Evolutionary conservation across 2,888 invertebrate species (phyloP), one percentile per base, ranked within the genome.

Genomic region (Calameuta pallipes): DNA sequence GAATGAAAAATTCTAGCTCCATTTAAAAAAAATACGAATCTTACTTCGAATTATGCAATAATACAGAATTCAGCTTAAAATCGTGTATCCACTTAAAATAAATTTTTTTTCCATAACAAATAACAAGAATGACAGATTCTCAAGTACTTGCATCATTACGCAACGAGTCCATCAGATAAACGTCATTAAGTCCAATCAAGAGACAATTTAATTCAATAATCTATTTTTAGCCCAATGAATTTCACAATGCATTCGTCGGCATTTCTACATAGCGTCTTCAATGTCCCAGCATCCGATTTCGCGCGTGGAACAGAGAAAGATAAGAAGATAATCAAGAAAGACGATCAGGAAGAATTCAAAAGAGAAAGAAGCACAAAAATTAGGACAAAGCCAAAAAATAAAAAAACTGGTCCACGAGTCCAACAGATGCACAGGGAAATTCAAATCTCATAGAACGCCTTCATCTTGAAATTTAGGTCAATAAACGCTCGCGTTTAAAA

Each of bases 161-260:
- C 56, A 56, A 56, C 56, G 23, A 56, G 56, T 23, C 9, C 23
- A 56, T 56, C 23, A 56, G 23, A 56, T 23, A 23, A 56, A 23
- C 71, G 15, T 71, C 71, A 23, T 71, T 33, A 71, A 71, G 31
- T 13, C 36, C 76, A 76, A 76, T 78, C 68, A 69, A 76, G 23
- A 69, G n/a, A 70, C 75, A 78, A 78, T 76, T 76, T 36, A 78
- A 78, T 78, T 68, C 75, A 78, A 76, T 78, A 76, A 76, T 34
- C 78, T 76, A 78, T 76, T 76, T 30, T 56, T 78, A 76, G 76
- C 76, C 31, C 36, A 74, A 34, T 56, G 56, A 56, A 56, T 56
- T 56, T 56, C 56, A 9, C 56, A 56, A 23, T 56, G 56, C 56
- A 56, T 9, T 56, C 9, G 23, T 56, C 23, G 56, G 56, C 56